Percentiles rank a stretch among this genome's conserved stretches.
phyloP scores from a whole-genome alignment of 2,797 vertebrate species.

The Fratercula arctica region DNA sequence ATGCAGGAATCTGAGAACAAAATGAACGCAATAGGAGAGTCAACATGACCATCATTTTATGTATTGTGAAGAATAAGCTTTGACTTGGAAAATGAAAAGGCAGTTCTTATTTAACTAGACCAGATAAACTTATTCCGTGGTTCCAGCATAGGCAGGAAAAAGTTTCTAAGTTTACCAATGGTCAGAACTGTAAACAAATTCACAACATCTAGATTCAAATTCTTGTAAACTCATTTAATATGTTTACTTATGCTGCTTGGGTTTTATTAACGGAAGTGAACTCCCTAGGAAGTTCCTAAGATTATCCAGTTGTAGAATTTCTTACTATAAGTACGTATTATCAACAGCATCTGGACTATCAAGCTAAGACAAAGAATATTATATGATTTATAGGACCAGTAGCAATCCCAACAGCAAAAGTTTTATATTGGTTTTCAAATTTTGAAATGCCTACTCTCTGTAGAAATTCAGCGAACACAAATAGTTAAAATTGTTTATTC shows the following conservation, averaged over 20 bases:
- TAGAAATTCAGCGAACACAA: background rate
- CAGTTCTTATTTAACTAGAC: background rate
- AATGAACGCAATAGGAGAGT: background rate
- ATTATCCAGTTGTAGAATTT: background rate
- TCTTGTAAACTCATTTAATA: background rate
- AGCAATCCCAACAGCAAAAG: background rate
- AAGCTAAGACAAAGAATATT: background rate
- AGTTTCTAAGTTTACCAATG: background rate
- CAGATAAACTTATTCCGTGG: background rate
- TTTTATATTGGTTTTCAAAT: background rate
- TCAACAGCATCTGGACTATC: background rate
- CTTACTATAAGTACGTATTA: background rate
- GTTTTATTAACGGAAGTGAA: background rate
- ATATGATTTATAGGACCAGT: background rate
- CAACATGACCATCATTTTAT: background rate
- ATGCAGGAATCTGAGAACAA: background rate
- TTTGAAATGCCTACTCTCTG: background rate
- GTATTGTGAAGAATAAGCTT: background rate
- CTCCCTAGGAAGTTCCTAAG: background rate
- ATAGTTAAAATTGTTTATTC: background rate
- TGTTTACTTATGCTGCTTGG: background rate
- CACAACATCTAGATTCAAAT: background rate
- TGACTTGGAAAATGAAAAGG: background rate
- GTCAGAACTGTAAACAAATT: background rate
- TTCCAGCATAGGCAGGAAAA: background rate